A percentile compares a stretch with the other conserved stretches of the same genome.
Conservation (phyloP, 2,888 invertebrate genomes). For the Lithosia quadra region DNA sequence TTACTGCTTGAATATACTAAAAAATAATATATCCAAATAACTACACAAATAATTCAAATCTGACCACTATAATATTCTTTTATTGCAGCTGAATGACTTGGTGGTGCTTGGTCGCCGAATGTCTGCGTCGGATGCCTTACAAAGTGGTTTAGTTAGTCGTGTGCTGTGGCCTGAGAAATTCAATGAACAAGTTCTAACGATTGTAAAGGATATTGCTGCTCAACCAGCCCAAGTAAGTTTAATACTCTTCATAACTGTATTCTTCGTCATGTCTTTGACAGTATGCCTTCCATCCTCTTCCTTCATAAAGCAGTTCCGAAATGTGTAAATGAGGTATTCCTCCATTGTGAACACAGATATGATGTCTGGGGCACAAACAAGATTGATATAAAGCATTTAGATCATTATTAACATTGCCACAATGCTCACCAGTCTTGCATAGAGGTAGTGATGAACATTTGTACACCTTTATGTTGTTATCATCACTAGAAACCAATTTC, state of each 20-base stretch:
- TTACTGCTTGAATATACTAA: neutral
- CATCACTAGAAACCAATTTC: slow-evolving; percentile 67
- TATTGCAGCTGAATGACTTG: slow-evolving; percentile 73
- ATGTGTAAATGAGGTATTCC: slow-evolving; percentile 76
- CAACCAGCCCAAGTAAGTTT: slow-evolving; percentile 91
- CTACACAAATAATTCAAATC: neutral
- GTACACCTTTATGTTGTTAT: slow-evolving; percentile 61
- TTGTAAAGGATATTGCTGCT: slow-evolving; percentile 90
- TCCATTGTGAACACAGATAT: slow-evolving; percentile 86
- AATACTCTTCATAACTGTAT: slow-evolving; percentile 70
- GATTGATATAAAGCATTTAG: slow-evolving; percentile 87
- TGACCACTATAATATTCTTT: neutral
- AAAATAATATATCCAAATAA: neutral
- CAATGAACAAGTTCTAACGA: slow-evolving; percentile 90
- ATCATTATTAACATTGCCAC: slow-evolving; percentile 88
- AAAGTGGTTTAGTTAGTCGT: slow-evolving; percentile 93
- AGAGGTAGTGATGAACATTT: slow-evolving; percentile 81
- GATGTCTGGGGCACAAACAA: slow-evolving; percentile 87
- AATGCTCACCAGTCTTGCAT: slow-evolving; percentile 86
- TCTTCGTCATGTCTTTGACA: slow-evolving; percentile 76
- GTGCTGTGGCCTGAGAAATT: slow-evolving; percentile 93
- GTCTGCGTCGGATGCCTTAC: slow-evolving; percentile 92
- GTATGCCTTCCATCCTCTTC: slow-evolving; percentile 85
- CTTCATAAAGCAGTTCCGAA: slow-evolving; percentile 86
- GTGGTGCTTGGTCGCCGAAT: slow-evolving; percentile 90